Conservation (phyloP, 2,797 vertebrate species). For the Malacoraja senta region DNA sequence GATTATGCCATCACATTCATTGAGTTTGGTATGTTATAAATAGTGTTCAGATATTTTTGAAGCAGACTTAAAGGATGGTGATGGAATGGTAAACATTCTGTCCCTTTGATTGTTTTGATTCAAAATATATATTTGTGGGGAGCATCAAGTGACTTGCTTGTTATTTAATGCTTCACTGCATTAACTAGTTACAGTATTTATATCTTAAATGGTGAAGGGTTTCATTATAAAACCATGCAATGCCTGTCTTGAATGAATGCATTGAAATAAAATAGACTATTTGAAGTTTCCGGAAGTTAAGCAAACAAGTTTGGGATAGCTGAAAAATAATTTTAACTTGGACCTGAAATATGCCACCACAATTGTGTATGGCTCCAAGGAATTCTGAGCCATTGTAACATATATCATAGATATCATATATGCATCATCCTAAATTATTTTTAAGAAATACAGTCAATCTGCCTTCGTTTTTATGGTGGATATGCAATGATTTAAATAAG, state of each 20-base stretch:
- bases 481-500: no score
- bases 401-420: no score
- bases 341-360: no score
- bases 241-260: slow-evolving; percentile 1
- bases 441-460: no score
- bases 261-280: neutral
- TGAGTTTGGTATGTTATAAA: neutral
- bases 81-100: neutral
- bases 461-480: no score
- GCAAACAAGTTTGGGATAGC: neutral
- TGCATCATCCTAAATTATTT: no score
- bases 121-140: neutral
- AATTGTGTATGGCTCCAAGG: no score
- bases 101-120: neutral
- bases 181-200: neutral
- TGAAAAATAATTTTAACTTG: neutral
- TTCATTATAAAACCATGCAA: neutral
- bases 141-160: neutral
- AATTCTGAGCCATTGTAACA: no score
- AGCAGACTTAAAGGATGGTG: neutral
- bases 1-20: neutral
- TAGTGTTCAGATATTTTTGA: neutral
- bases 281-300: neutral
- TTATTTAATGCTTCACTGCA: neutral
- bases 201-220: neutral